Evolutionary conservation across 2,888 invertebrate genomes (phyloP).

Genomic region (Dicyrtomina minuta): DNA sequence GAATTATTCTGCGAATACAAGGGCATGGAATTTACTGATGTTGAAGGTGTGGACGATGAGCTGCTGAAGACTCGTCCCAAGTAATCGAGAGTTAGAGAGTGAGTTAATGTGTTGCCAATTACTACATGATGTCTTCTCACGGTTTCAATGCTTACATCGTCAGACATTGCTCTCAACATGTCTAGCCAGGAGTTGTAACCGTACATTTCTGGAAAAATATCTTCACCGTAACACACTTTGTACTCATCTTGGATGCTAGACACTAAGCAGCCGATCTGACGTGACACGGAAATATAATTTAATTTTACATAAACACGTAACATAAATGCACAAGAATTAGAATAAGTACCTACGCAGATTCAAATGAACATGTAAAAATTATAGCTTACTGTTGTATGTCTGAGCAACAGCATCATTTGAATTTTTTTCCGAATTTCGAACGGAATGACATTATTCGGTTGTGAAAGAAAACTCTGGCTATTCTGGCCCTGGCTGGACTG

Average conservation of each 20-base stretch:
- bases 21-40: no score
- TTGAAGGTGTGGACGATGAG: not conserved
- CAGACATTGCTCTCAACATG: constrained; percentile 2
- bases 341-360: not conserved
- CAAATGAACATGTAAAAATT: not conserved
- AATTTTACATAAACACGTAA: not conserved
- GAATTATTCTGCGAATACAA: no score
- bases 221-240: constrained; percentile 1
- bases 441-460: not conserved
- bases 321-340: not conserved
- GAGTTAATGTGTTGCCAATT: not conserved
- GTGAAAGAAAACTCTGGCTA: not conserved
- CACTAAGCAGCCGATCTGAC: not conserved
- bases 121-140: not conserved
- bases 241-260: not conserved
- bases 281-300: not conserved
- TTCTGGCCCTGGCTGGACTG: not conserved
- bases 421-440: constrained; percentile 6
- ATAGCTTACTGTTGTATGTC: not conserved
- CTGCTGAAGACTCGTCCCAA: not conserved
- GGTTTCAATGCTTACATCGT: not conserved
- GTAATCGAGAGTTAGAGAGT: not conserved
- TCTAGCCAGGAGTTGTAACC: not conserved
- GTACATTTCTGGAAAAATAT: not conserved
- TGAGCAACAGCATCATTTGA: constrained; percentile 1